phyloP scores from a whole-genome alignment of 2,888 invertebrate species.

The Athalia cordata region DNA sequence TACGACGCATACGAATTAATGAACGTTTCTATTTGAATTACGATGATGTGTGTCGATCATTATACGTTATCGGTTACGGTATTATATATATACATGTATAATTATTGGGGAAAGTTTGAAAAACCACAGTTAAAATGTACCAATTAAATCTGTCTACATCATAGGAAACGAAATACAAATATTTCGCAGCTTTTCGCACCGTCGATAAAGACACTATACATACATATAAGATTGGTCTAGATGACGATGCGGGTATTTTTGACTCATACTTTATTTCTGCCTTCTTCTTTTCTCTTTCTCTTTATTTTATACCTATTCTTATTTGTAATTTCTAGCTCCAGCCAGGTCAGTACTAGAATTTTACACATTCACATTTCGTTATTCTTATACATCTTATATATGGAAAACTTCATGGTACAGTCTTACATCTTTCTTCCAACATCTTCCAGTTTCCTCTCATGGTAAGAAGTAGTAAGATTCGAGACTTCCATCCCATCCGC shows the following conservation, averaged over 20 bases:
- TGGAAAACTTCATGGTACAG: neutral
- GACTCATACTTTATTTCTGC: neutral
- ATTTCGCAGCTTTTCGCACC: neutral
- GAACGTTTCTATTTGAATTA: no score
- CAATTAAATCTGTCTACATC: no score
- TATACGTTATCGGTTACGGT: conserved; percentile 2
- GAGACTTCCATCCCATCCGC: neutral
- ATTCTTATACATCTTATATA: neutral
- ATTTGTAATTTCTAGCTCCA: neutral
- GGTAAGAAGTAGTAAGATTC: neutral
- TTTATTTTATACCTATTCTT: neutral
- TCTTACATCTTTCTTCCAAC: neutral
- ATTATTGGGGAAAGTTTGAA: conserved; percentile 8
- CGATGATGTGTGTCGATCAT: no score
- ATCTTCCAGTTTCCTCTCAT: conserved; percentile 9
- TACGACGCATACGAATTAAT: no score
- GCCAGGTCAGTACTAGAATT: neutral
- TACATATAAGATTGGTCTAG: no score
- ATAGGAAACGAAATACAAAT: neutral
- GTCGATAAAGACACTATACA: no score
- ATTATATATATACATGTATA: neutral
- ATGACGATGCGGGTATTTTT: neutral
- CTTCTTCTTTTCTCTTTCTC: neutral
- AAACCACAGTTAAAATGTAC: neutral
- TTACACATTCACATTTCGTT: neutral